phyloP scores from a whole-genome alignment of 2,888 invertebrate species.

The Quadroppia sp. region DNA sequence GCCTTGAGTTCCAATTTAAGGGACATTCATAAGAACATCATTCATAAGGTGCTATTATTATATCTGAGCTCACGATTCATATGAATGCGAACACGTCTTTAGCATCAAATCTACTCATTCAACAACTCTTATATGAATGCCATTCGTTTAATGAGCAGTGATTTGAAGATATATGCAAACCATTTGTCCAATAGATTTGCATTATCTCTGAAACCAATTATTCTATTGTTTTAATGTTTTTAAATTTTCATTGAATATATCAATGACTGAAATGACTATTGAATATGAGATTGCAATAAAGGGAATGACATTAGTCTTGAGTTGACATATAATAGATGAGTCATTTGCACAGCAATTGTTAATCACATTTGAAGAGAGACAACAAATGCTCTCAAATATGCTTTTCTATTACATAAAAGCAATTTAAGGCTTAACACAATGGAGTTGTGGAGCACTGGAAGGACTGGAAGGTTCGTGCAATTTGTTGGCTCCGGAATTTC shows the following conservation, averaged over 20 bases:
- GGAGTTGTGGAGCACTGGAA: slow-evolving; percentile 16
- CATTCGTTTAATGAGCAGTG: neutral
- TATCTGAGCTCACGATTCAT: slow-evolving; percentile 16
- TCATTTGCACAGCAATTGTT: neutral
- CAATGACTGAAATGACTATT: neutral
- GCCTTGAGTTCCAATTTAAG: slow-evolving; percentile 11
- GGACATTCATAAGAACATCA: slow-evolving; percentile 24
- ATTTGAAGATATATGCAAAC: slow-evolving; percentile 13
- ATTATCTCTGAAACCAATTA: too few relatives aligned
- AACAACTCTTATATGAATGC: slow-evolving; percentile 10
- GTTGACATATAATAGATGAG: neutral
- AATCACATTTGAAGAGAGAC: neutral
- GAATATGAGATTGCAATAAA: neutral
- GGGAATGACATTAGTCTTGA: neutral
- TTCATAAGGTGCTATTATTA: slow-evolving; percentile 13
- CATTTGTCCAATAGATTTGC: neutral
- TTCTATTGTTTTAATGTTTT: too few relatives aligned
- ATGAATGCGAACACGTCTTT: slow-evolving; percentile 30
- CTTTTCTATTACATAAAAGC: slow-evolving; percentile 28
- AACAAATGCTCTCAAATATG: too few relatives aligned
- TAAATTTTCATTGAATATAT: neutral
- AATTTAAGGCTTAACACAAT: slow-evolving; percentile 16
- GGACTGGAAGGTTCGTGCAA: slow-evolving; percentile 2
- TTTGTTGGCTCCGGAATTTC: slow-evolving; percentile 33
- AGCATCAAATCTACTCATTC: slow-evolving; percentile 15